Percentiles rank a stretch among this genome's conserved stretches.
Conservation (phyloP, 2,888 invertebrate species). For the Drosophila suboccidentalis region DNA sequence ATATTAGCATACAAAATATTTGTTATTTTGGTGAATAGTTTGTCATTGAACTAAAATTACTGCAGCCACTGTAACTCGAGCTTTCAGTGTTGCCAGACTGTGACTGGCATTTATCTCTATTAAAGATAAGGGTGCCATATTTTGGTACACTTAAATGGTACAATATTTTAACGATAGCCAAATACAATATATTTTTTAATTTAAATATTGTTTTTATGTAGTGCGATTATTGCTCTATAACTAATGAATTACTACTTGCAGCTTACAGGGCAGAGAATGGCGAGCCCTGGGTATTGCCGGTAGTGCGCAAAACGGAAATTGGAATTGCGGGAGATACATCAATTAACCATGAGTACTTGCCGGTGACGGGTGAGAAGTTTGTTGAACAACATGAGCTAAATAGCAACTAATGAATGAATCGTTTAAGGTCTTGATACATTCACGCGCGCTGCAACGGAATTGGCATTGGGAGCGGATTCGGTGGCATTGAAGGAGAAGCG, state of each 20-base stretch:
- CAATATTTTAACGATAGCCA: no score
- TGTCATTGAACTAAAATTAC: no score
- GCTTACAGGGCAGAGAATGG: constrained; percentile 89
- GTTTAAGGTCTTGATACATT: constrained; percentile 90
- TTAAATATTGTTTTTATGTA: no score
- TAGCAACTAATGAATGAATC: constrained; percentile 3
- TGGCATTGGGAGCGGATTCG: constrained; percentile 94
- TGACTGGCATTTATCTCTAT: no score
- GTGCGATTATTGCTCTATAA: not conserved
- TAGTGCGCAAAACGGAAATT: constrained; percentile 95
- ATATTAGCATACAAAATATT: no score
- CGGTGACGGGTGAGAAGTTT: constrained; percentile 91
- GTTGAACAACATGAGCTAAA: not conserved
- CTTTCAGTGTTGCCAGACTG: no score
- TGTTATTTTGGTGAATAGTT: no score
- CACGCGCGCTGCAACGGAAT: constrained; percentile 90
- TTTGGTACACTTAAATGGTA: no score
- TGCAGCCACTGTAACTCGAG: no score
- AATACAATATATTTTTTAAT: no score
- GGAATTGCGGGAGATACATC: constrained; percentile 92
- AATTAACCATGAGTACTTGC: constrained; percentile 97
- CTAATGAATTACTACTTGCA: constrained; percentile 14
- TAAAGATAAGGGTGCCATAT: no score
- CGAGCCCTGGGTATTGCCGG: constrained; percentile 98
- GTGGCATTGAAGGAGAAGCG: constrained; percentile 90